Percentiles rank a stretch among this genome's conserved stretches.
Evolutionary conservation across 2,888 invertebrate genomes (phyloP).

Genomic region (Drosophila robusta): DNA sequence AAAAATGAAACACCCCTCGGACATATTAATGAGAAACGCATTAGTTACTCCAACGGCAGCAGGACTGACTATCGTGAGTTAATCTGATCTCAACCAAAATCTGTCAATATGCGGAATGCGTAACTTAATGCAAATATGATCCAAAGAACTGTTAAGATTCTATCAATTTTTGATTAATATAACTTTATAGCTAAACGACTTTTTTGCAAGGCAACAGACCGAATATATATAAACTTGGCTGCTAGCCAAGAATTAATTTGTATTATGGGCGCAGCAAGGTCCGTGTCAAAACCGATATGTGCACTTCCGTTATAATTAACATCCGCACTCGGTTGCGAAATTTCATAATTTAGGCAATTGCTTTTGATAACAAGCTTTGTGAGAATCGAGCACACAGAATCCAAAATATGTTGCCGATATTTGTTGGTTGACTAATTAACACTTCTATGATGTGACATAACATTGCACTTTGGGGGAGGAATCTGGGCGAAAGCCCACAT

Average conservation of each 20-base stretch:
- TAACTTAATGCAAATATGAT: background rate
- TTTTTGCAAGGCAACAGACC: too few species aligned
- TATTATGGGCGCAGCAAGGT: too few species aligned
- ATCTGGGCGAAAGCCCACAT: slow-evolving; percentile 41
- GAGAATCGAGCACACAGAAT: background rate
- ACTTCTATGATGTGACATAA: slow-evolving; percentile 54
- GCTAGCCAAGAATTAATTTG: background rate
- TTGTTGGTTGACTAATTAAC: slow-evolving; percentile 65
- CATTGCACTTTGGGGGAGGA: slow-evolving; percentile 18
- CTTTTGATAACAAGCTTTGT: background rate
- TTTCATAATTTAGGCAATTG: background rate
- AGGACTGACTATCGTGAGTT: too few species aligned
- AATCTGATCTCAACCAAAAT: slow-evolving; percentile 1
- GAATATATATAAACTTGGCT: too few species aligned
- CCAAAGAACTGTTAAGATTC: too few species aligned
- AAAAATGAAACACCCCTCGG: slow-evolving; percentile 1
- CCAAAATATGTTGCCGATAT: slow-evolving; percentile 20
- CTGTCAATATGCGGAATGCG: background rate
- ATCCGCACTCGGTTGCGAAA: background rate
- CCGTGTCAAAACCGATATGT: too few species aligned
- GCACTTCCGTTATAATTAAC: background rate
- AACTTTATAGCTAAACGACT: too few species aligned
- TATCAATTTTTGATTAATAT: too few species aligned
- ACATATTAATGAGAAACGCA: background rate
- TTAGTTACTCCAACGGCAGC: background rate